Conservation (phyloP, 2,888 invertebrate species). For the Labia minor region DNA sequence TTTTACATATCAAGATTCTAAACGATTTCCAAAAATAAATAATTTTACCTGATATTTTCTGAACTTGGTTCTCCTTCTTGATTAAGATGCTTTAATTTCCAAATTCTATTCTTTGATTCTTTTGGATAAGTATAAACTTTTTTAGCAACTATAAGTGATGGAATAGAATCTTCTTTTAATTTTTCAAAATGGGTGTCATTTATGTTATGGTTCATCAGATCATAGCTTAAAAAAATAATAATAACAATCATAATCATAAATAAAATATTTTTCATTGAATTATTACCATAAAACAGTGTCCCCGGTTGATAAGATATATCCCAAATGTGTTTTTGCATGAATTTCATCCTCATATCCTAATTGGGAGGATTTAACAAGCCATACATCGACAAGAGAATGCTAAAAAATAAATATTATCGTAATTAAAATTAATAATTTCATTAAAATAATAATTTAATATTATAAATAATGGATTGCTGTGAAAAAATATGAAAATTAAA, state of each 20-base stretch:
- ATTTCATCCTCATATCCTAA: conserved; percentile 71
- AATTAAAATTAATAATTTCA: background rate
- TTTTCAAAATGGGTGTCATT: conserved; percentile 84
- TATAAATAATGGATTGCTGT: background rate
- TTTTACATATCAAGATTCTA: background rate
- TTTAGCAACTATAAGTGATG: conserved; percentile 90
- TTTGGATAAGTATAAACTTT: conserved; percentile 70
- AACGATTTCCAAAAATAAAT: too few species aligned
- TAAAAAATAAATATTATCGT: conserved; percentile 35
- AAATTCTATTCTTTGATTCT: conserved; percentile 61
- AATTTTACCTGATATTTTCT: background rate
- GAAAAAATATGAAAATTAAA: background rate
- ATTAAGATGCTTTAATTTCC: conserved; percentile 84
- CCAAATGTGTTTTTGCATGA: conserved; percentile 86
- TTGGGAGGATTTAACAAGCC: conserved; percentile 81
- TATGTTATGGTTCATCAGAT: conserved; percentile 78
- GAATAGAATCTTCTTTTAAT: conserved; percentile 53
- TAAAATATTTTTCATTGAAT: conserved; percentile 18
- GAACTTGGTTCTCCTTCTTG: conserved; percentile 40
- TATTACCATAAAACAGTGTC: conserved; percentile 83
- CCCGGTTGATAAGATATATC: conserved; percentile 83
- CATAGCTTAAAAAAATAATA: conserved; percentile 51
- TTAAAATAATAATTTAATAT: too few species aligned
- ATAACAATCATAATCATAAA: too few species aligned
- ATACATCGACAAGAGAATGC: conserved; percentile 85